phyloP scores from a whole-genome alignment of 2,888 invertebrate genomes.

The Scaptomyza caliginosa region DNA sequence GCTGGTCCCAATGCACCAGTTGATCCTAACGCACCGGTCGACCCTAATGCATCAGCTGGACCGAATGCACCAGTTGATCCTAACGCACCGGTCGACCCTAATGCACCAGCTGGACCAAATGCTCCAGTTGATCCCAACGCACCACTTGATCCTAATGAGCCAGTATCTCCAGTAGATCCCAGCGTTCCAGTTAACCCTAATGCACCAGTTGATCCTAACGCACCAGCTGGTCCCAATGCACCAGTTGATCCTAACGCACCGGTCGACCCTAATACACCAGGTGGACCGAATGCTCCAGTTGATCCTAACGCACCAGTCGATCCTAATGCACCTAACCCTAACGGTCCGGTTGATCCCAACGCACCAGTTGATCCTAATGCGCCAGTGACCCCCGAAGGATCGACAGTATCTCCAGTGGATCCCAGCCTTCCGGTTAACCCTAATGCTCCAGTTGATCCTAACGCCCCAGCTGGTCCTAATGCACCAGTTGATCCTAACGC shows the following conservation, averaged over 20 bases:
- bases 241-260: constrained; percentile 17
- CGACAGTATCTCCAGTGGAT: constrained; percentile 12
- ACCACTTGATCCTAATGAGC: constrained; percentile 15
- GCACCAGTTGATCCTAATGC: not conserved
- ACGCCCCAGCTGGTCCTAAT: constrained; percentile 7
- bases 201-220: not conserved
- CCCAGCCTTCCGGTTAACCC: constrained; percentile 21
- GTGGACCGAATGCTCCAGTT: not conserved
- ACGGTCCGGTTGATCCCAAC: constrained; percentile 24
- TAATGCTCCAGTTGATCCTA: constrained; percentile 22
- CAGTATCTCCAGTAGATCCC: not conserved
- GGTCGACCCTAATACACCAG: not conserved
- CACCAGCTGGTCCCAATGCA: constrained; percentile 1
- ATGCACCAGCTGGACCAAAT: not conserved
- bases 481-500: not conserved
- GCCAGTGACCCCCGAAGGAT: constrained; percentile 11
- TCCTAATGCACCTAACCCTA: constrained; percentile 6
- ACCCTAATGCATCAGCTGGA: not conserved
- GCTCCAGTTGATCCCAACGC: constrained; percentile 12
- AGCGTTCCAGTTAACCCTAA: constrained; percentile 10
- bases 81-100: constrained; percentile 6
- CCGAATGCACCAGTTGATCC: not conserved
- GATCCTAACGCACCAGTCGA: constrained; percentile 11
- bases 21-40: fast-evolving
- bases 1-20: not conserved